Percentiles rank a stretch among this genome's conserved stretches.
phyloP scores from a whole-genome alignment of 2,888 invertebrate species.

The Epinotia demarniana region DNA sequence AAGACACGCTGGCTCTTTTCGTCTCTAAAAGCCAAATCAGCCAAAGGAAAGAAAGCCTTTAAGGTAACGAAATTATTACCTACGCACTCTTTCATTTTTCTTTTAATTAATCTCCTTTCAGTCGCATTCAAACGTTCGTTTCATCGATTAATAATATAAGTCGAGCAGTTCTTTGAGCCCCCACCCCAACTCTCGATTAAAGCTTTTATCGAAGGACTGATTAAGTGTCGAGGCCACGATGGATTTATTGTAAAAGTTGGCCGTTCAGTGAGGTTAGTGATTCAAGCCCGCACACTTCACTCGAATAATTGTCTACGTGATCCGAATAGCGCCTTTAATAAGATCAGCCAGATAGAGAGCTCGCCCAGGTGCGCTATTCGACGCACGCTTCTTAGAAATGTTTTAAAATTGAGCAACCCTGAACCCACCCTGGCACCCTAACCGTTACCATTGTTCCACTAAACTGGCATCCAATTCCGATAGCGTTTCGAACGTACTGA shows the following conservation, averaged over 20 bases:
- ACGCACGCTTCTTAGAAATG: slow-evolving; percentile 22
- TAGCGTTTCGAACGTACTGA: background rate
- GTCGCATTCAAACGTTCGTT: slow-evolving; percentile 32
- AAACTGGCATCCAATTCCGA: slow-evolving; percentile 12
- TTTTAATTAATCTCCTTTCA: slow-evolving; percentile 42
- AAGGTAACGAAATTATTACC: slow-evolving; percentile 24
- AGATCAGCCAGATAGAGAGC: slow-evolving; percentile 75
- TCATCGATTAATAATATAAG: slow-evolving; percentile 45
- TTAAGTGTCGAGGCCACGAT: slow-evolving; percentile 83
- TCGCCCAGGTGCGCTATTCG: slow-evolving; percentile 62
- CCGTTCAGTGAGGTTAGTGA: slow-evolving; percentile 82
- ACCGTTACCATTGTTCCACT: slow-evolving; percentile 8
- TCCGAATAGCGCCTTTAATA: slow-evolving; percentile 80
- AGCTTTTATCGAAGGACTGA: slow-evolving; percentile 83
- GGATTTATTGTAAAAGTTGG: slow-evolving; percentile 85
- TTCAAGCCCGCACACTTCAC: slow-evolving; percentile 83
- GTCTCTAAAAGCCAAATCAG: background rate
- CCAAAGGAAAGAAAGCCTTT: background rate
- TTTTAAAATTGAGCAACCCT: slow-evolving; percentile 36
- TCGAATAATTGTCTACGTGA: slow-evolving; percentile 85
- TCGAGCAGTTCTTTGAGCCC: slow-evolving; percentile 55
- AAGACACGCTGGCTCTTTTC: background rate
- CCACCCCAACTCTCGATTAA: slow-evolving; percentile 80
- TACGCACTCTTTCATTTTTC: slow-evolving; percentile 33
- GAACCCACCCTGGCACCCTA: slow-evolving; percentile 26